Base-by-base conservation (phyloP, 2,888 invertebrate genomes). In the Eledone cirrhosa region DNA sequence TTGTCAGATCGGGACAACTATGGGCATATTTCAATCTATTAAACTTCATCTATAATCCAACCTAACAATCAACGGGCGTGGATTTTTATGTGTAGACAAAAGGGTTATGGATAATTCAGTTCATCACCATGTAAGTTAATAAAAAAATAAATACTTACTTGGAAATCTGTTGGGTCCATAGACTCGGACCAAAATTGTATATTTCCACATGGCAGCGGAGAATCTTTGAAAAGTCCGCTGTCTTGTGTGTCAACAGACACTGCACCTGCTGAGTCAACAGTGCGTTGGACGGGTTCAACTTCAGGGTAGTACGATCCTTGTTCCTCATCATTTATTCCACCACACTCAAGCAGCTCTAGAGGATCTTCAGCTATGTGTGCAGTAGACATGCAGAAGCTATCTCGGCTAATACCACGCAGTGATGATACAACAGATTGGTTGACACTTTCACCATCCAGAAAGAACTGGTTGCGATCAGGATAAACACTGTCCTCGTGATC, bases 201-300 rank as follows among this genome's bases (percentile, higher is more conserved):
- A 78, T 84, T 84, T 47, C 85, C 85, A 81, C 84, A 83, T 74
- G 80, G 78, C 48, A 85, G 79, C 1, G 85, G 84, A 33, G 85
- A 82, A 53, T 82, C 79, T 47, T 81, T 79, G 41, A 80, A 84
- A 14, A 65, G 76, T 8, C 81, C 80, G 79, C 84, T 84, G 79
- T 85, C 83, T 72, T 84, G 84, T 14, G 85, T 84, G 78, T 84
- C 84, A 11, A 83, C 80, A 14, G 85, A 84, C 47, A 81, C 72
- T 16, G 76, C 77, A 31, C 81, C 81, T n/a, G 81, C 13, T 11
- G 83, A 82, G 19, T 80, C 81, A 13, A 85, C 79, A 2, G 85
- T 85, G 16, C 77, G 77, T 80, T 85, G 84, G 47, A 81, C 82
- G 31, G 82, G 81, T 33, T 85, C 85, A 0, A 83, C 82, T 22